These are phyloP conservation scores for Proctacanthus coquilletti DNA, from an alignment of 1,140 invertebrate genomes.

Conservation along the genomic window DNA sequence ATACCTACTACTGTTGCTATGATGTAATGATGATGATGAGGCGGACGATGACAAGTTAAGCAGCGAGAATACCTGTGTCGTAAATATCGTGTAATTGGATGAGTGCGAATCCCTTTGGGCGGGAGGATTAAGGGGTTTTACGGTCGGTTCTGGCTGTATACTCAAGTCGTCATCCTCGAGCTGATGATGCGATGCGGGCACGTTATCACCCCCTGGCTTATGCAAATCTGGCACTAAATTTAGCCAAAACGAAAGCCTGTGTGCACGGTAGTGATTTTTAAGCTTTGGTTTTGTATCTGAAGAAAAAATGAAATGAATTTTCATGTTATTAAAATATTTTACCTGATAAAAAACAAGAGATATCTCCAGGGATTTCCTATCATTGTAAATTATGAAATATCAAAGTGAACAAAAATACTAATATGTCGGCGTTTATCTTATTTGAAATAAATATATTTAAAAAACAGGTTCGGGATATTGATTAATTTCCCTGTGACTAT, in stretches of 20 bases:
- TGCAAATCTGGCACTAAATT: conserved; percentile 93
- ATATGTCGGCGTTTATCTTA: not conserved
- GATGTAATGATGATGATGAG: conserved; percentile 23
- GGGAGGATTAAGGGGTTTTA: conserved; percentile 34
- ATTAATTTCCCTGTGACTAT: too few species aligned
- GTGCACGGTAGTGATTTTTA: conserved; percentile 88
- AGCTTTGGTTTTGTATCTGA: conserved; percentile 73
- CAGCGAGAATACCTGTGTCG: conserved; percentile 27
- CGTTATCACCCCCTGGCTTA: conserved; percentile 68
- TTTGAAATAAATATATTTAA: too few species aligned
- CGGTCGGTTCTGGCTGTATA: conserved; percentile 33
- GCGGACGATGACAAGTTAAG: conserved; percentile 26
- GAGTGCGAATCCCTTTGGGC: conserved; percentile 28
- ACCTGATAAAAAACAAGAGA: conserved; percentile 3
- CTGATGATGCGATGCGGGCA: conserved; percentile 71
- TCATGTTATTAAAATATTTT: too few species aligned
- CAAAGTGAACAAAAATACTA: not conserved
- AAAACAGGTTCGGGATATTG: too few species aligned
- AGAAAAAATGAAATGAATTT: too few species aligned
- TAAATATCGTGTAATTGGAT: conserved; percentile 22
- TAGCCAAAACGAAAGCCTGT: conserved; percentile 89
- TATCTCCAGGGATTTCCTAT: not conserved
- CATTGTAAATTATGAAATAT: not conserved
- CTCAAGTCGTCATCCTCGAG: conserved; percentile 52
- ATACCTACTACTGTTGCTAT: conserved; percentile 17